Evolutionary conservation across 2,113 vertebrate species (phyloP).

Genomic region (Anarhynchus alexandrinus): DNA sequence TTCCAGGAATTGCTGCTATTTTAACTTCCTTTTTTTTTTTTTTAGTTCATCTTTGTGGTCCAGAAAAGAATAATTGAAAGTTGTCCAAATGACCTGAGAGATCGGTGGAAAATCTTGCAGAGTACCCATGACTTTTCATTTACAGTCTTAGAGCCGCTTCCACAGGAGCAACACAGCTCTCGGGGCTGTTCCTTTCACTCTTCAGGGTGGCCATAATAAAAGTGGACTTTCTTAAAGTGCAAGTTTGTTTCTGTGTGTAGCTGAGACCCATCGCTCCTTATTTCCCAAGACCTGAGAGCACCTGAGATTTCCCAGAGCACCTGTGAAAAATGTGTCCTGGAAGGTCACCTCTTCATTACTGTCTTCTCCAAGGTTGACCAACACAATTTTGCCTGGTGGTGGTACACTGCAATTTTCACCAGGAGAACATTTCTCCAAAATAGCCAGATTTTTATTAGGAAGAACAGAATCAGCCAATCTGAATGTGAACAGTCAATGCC

Average conservation of each 20-base stretch:
- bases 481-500: background rate
- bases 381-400: background rate
- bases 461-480: background rate
- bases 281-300: background rate
- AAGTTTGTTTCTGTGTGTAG: background rate
- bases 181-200: background rate
- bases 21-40: background rate
- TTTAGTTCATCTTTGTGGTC: background rate
- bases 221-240: background rate
- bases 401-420: background rate
- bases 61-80: background rate
- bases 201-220: background rate
- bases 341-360: background rate
- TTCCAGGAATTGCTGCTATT: conserved; percentile 3
- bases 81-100: background rate
- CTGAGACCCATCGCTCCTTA: background rate
- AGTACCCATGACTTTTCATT: background rate
- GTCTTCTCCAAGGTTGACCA: background rate
- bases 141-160: background rate
- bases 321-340: background rate
- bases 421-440: background rate
- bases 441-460: background rate
- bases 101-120: background rate
- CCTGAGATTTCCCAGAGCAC: background rate
- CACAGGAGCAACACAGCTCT: background rate